Conservation (phyloP, 2,888 invertebrate genomes). For the Endomychus coccineus region DNA sequence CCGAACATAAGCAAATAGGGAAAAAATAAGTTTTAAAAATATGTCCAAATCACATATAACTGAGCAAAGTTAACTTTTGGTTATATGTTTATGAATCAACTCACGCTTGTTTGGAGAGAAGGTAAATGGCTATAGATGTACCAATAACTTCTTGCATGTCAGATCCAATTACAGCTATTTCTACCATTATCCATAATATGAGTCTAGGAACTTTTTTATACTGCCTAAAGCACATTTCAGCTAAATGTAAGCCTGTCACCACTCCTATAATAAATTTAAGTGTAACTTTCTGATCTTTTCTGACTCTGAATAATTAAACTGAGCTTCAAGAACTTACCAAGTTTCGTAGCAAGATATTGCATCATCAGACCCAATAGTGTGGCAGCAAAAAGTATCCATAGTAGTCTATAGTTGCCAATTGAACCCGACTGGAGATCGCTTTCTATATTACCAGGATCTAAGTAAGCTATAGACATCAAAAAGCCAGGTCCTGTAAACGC, state of each 20-base stretch:
- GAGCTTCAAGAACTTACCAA: conserved; percentile 55
- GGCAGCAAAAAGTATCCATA: conserved; percentile 78
- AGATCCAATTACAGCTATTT: conserved; percentile 83
- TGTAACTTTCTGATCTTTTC: background rate
- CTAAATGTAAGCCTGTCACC: conserved; percentile 77
- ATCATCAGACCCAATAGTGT: conserved; percentile 78
- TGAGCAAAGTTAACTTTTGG: too few species aligned
- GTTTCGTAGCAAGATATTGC: conserved; percentile 57
- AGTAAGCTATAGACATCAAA: conserved; percentile 85
- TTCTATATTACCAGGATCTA: conserved; percentile 89
- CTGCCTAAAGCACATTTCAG: conserved; percentile 69
- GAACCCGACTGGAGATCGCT: conserved; percentile 81
- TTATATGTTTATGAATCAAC: conserved; percentile 36
- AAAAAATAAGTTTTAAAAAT: too few species aligned
- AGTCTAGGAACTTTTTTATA: conserved; percentile 69
- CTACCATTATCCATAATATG: conserved; percentile 82
- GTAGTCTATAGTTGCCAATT: conserved; percentile 66
- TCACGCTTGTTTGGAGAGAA: conserved; percentile 70
- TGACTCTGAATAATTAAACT: background rate
- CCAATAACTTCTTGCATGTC: conserved; percentile 92
- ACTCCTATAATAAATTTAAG: conserved; percentile 38
- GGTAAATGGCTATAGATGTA: conserved; percentile 77
- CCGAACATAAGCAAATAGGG: too few species aligned
- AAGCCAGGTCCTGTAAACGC: conserved; percentile 89
- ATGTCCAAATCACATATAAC: too few species aligned